phyloP scores from a whole-genome alignment of 2,797 vertebrate species.

The Artibeus jamaicensis region DNA sequence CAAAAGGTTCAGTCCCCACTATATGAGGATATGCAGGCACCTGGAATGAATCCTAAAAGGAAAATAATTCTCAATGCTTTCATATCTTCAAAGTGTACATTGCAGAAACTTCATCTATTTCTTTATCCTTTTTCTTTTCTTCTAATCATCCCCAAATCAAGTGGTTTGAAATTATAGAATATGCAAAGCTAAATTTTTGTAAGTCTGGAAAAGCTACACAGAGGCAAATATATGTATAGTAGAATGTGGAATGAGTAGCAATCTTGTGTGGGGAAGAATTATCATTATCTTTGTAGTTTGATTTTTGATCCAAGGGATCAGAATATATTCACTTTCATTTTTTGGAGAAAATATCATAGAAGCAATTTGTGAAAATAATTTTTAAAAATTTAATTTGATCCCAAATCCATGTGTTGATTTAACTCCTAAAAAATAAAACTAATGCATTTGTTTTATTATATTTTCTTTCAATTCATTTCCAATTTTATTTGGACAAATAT shows the following conservation, averaged over 20 bases:
- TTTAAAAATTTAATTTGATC: neutral
- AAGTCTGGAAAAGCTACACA: neutral
- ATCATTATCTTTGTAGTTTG: neutral
- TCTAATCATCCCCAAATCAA: neutral
- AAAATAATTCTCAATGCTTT: neutral
- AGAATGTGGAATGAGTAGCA: neutral
- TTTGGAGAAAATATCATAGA: slow-evolving; percentile 4
- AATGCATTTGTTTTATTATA: neutral
- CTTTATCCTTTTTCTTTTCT: neutral
- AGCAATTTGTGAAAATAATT: neutral
- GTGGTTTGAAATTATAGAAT: neutral
- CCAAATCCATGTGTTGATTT: neutral
- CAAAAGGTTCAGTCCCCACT: neutral
- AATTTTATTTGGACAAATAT: neutral
- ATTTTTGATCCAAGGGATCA: neutral
- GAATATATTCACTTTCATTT: neutral
- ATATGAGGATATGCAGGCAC: neutral
- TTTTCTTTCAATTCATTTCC: neutral
- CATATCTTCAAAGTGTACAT: neutral
- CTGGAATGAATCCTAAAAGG: neutral
- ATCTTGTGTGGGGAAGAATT: neutral
- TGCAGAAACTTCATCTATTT: neutral
- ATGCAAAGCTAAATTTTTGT: neutral
- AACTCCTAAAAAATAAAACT: neutral
- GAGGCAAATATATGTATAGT: neutral